Evolutionary conservation across 2,113 vertebrate genomes (phyloP).

Genomic region (Gambusia holbrooki): DNA sequence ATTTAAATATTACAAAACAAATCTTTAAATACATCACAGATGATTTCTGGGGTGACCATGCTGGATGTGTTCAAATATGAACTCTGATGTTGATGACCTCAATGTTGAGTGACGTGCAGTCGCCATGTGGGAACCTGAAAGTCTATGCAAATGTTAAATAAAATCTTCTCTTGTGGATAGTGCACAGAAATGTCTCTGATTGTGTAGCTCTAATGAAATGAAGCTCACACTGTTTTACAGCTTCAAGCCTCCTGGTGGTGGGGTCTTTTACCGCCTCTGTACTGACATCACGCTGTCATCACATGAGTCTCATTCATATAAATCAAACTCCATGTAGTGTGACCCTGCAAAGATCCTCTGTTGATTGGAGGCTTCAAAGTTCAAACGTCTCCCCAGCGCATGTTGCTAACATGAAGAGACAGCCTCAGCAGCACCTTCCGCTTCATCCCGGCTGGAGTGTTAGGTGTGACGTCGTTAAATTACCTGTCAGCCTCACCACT

Average conservation of each 20-base stretch:
- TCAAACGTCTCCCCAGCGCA: background rate
- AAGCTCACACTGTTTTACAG: background rate
- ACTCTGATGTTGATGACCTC: too few species aligned
- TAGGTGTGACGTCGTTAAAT: slow-evolving; percentile 13
- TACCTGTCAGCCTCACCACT: background rate
- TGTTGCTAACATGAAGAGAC: slow-evolving; percentile 32
- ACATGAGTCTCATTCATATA: slow-evolving; percentile 46
- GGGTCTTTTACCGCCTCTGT: slow-evolving; percentile 10
- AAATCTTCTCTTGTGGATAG: too few species aligned
- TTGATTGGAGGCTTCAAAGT: background rate
- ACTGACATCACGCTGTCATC: slow-evolving; percentile 30
- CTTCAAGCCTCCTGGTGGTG: slow-evolving; percentile 2
- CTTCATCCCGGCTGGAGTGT: background rate
- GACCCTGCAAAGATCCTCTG: slow-evolving; percentile 4
- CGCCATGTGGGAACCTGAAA: too few species aligned
- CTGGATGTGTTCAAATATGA: too few species aligned
- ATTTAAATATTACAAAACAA: too few species aligned
- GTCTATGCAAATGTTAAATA: too few species aligned
- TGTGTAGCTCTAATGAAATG: too few species aligned
- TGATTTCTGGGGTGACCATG: too few species aligned
- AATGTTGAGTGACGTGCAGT: too few species aligned
- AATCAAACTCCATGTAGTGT: background rate
- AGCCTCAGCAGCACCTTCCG: slow-evolving; percentile 41
- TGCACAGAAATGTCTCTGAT: too few species aligned
- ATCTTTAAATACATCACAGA: too few species aligned